Evolutionary conservation across 2,113 vertebrate species (phyloP), one percentile per base, ranked within the genome.

Genomic region (Mus spicilegus): DNA sequence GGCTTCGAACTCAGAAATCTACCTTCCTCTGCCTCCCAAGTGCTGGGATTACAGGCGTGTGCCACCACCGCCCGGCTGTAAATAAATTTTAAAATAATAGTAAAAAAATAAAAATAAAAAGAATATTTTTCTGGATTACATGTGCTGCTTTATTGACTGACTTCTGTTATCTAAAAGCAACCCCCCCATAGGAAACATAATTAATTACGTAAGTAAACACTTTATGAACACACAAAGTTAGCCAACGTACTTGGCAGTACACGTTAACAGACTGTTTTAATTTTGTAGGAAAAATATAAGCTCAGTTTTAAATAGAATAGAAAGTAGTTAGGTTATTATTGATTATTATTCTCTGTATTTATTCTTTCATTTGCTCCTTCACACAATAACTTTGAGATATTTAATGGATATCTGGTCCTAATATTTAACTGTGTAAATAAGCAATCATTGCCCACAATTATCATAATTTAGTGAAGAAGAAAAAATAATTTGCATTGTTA

Each of bases 401-500:
- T 12, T 42, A 85, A 0, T 63, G 42, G 58, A 7, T 81, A 58
- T 56, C 11, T 26, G 49, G 30, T 3, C 42, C 16, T 75, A 76
- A 92, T 77, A 39, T 63, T 1, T 5, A 85, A 3, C 7, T 80
- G 20, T 56, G 30, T 88, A 42, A 90, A 20, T 42, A 70, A 28
- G 17, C 24, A 75, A 75, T 58, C 12, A n/a, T 76, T 88, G 61
- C 65, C 16, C 26, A 4, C 5, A 19, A 73, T 90, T 19, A 14
- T 87, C 80, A 92, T 65, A 91, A 24, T 84, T 67, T 78, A 90
- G n/a, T 87, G 13, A 12, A 67, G 17, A 93, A 95, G 28, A 72
- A 46, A 82, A 75, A 86, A 54, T 46, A 63, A 75, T 42, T 13
- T 6, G 72, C 65, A 10, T 46, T 51, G 1, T 89, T 72, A 87